Evolutionary conservation across 2,113 vertebrate genomes (phyloP).

Genomic region (Nyctibius bracteatus): DNA sequence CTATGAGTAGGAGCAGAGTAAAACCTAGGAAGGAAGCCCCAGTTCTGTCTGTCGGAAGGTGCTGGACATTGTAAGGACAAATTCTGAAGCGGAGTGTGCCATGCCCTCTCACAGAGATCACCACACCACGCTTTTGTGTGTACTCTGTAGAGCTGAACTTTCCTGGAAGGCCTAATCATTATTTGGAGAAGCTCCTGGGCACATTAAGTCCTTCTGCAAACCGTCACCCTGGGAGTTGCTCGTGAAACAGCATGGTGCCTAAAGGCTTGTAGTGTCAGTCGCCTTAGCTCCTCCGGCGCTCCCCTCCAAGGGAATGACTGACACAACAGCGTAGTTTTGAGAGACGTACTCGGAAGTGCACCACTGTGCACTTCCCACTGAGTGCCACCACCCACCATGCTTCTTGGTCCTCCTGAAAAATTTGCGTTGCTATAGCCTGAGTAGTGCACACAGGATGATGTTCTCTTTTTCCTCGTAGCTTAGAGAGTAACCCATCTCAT

Average conservation of each 20-base stretch:
- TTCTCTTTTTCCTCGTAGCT: background rate
- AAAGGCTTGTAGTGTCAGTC: background rate
- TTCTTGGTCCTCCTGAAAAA: background rate
- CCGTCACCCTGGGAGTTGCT: background rate
- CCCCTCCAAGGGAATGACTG: background rate
- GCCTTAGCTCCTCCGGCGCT: background rate
- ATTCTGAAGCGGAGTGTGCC: background rate
- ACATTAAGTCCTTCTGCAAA: background rate
- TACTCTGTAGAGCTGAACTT: background rate
- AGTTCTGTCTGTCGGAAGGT: background rate
- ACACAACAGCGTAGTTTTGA: background rate
- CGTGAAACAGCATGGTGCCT: background rate
- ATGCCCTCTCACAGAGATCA: background rate
- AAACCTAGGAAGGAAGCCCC: background rate
- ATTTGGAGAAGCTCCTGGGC: background rate
- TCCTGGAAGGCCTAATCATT: background rate
- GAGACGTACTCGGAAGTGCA: accelerated
- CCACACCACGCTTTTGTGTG: background rate
- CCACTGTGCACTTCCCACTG: background rate
- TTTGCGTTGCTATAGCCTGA: background rate
- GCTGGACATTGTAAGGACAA: background rate
- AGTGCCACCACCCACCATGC: background rate
- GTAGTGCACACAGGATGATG: background rate
- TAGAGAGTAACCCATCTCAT: background rate
- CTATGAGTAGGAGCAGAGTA: background rate